These are phyloP conservation scores for Latheticus oryzae DNA, from an alignment of 2,888 invertebrate species.

Conservation along the genomic window DNA sequence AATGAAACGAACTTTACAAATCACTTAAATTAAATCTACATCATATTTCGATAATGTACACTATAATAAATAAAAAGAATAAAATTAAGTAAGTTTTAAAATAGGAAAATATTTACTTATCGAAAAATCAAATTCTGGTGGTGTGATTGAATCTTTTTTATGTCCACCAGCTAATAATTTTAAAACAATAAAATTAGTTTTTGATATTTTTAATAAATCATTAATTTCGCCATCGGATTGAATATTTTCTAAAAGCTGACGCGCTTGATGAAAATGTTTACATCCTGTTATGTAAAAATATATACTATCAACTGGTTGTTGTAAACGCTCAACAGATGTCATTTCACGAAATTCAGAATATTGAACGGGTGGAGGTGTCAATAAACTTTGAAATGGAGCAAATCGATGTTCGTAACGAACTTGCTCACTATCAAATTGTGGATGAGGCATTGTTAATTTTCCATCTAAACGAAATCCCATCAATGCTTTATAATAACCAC, in stretches of 20 bases:
- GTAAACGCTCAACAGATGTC: constrained; percentile 75
- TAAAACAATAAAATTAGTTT: constrained; percentile 95
- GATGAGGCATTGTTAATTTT: constrained; percentile 85
- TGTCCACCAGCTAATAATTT: constrained; percentile 93
- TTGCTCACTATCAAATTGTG: constrained; percentile 92
- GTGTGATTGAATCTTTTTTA: constrained; percentile 84
- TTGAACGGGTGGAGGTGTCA: constrained; percentile 91
- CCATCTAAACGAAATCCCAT: constrained; percentile 90
- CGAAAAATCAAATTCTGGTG: constrained; percentile 92
- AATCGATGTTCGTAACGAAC: constrained; percentile 96
- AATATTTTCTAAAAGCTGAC: constrained; percentile 85
- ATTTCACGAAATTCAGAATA: constrained; percentile 91
- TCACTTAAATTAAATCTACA: too few species aligned
- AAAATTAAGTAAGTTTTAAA: constrained; percentile 73
- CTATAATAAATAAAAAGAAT: constrained; percentile 2
- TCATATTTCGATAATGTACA: too few species aligned
- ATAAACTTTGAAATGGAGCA: constrained; percentile 86
- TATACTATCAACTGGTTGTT: constrained; percentile 67
- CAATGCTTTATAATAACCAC: constrained; percentile 95
- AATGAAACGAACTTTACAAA: background rate
- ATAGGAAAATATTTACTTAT: constrained; percentile 91
- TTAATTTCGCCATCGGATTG: constrained; percentile 83
- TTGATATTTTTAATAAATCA: constrained; percentile 88
- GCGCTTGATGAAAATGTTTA: constrained; percentile 92
- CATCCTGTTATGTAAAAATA: constrained; percentile 85